Percentiles rank a stretch among this genome's conserved stretches.
Evolutionary conservation across 2,888 invertebrate species (phyloP).

Genomic region (Isoperla grammatica): DNA sequence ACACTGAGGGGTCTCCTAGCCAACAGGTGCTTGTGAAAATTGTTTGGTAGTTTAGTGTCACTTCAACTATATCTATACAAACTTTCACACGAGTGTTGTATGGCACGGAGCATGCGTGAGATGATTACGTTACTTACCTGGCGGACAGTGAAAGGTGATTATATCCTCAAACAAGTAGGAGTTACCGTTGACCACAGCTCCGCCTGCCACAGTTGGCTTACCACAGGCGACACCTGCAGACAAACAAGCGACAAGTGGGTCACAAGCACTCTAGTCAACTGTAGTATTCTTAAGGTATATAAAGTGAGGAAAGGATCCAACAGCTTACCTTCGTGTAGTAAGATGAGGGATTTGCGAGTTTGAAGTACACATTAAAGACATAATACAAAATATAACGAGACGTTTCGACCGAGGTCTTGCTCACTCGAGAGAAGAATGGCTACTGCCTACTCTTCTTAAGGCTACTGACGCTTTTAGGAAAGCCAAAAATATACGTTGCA

Average conservation of each 20-base stretch:
- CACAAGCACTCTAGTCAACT: neutral
- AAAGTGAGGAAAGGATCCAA: too few relatives aligned
- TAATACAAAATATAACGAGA: too few relatives aligned
- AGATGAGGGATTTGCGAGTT: too few relatives aligned
- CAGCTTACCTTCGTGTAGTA: too few relatives aligned
- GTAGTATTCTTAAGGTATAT: neutral
- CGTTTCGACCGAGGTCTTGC: too few relatives aligned
- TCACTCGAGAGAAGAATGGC: too few relatives aligned
- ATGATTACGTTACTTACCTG: conserved; percentile 28
- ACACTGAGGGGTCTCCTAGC: too few relatives aligned
- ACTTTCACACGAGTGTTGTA: neutral
- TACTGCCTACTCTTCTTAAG: neutral
- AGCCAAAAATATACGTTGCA: conserved; percentile 1
- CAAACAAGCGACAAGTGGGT: neutral
- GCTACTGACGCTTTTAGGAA: neutral
- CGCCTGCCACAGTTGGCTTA: conserved; percentile 44
- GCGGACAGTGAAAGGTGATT: conserved; percentile 39
- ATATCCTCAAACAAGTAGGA: conserved; percentile 49
- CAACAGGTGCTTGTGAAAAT: neutral
- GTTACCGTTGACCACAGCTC: conserved; percentile 44
- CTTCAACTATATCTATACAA: too few relatives aligned
- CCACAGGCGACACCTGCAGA: conserved; percentile 48
- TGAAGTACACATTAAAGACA: too few relatives aligned
- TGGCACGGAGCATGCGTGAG: neutral
- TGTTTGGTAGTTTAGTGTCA: neutral